Base-by-base conservation (phyloP, 2,888 invertebrate species). In the Emmelina monodactyla region DNA sequence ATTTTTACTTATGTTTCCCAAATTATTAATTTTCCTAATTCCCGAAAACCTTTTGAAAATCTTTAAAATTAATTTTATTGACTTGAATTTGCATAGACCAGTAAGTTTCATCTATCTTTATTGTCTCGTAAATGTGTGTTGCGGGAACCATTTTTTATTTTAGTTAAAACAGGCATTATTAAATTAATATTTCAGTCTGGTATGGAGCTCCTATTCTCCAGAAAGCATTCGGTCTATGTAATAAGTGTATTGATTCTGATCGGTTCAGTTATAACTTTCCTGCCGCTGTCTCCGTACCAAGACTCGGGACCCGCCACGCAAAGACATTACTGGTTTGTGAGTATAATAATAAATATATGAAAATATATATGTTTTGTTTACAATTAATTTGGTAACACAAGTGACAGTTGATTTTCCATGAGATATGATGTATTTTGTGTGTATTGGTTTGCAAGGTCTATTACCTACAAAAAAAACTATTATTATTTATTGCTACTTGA, bases 271-370 rank as follows among this genome's bases (percentile, higher is more conserved):
- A 16, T 64, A 1, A 62, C 69, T 67, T 56, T 73, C 30, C 35
- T 66, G 0, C 75, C 75, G 0, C 50, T 72, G 47, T 46, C 43
- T 11, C 70, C 70, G 0, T 79, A 69, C 49, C 40, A 45, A n/a
- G 67, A 63, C 2, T 53, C 51, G 0, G 62, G 63, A 0, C 55
- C 60, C 1, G 46, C 65, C 2, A 50, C 62, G 2, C 72, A 72
- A 51, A 51, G 76, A 6, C 78, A 79, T 32, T 58, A 64, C 36
- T 78, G 76, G 76, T 71, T 72, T 69, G 78, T 78, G 34, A 68
- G 78, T 73, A 51, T 31, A 2, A n/a, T n/a, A n/a, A n/a, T n/a
- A n/a, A n/a, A n/a, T n/a, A n/a, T n/a, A n/a, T n/a, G n/a, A n/a
- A n/a, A n/a, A n/a, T n/a, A n/a, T n/a, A n/a, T n/a, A n/a, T n/a